Evolutionary conservation across 2,113 vertebrate genomes (phyloP), one percentile per base, ranked within the genome.

Genomic region (Apteryx owenii): DNA sequence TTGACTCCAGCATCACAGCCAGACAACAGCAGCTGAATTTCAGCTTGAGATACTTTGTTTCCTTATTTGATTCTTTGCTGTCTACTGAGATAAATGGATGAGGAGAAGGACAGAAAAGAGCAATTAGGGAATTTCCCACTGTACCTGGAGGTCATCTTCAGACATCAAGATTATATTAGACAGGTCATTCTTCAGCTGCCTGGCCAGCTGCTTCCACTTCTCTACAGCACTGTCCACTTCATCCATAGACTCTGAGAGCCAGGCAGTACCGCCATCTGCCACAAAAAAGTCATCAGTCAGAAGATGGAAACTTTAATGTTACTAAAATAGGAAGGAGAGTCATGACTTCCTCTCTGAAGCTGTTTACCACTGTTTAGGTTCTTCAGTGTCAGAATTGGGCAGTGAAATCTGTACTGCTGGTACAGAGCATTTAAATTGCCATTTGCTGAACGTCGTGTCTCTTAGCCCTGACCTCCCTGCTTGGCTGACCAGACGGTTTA

Each of bases 81-180:
- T 22, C 50, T 65, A 8, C 65, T 29, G 22, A 83, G 14, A 46
- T 33, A 66, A 69, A 42, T 11, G 23, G 61, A 29, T 51, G 42
- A 50, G 3, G 29, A 18, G 12, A 54, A 90, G 42, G 50, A 31
- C 8, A 11, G 73, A 87, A 40, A 50, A 44, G 18, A 85, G 50
- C 36, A 54, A 31, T 6, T 13, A 33, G 36, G 16, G 2, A 5
- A 12, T 50, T 73, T 61, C 51, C 51, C 81, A 38, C 25, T 53
- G 53, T 96, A 99, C 99, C 97, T 99, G 99, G 18, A 99, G 98
- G 33, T 99, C 98, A 48, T 97, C 98, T 90, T 99, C 99, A 3
- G 99, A 99, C 97, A 99, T 99, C 31, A 99, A 97, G 93, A 99
- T 98, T 97, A 99, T 98, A 81, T 95, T 98, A 73, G 99, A 97